Evolutionary conservation across 2,888 invertebrate genomes (phyloP), one percentile per base, ranked within the genome.

Genomic region (Hirtodrosophila duncani): DNA sequence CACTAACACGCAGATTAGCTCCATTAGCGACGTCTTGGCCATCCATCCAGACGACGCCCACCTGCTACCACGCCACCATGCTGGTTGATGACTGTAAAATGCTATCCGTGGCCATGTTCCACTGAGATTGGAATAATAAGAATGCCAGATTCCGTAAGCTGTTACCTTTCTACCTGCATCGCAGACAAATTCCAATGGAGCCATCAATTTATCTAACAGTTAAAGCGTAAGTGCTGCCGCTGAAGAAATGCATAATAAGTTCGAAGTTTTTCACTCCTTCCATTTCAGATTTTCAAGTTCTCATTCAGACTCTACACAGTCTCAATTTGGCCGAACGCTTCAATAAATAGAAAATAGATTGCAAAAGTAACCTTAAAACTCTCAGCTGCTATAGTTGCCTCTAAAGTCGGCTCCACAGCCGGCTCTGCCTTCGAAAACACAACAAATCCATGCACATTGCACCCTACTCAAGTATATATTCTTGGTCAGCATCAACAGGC

Each of bases 1-100:
- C 26, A 46, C 58, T 3, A 52, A 53, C 11, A 50, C 62, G 1
- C 45, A 52, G 36, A 38, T 75, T 41, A 56, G 55, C 1, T 60
- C 71, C 1, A 27, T 41, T 1, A 56, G 62, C 1, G 71, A 63
- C 23, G 14, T 77, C 4, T 17, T 53, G 31, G 67, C 67, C 0
- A 51, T 65, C 61, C 3, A 9, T 66, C 31, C 69, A 77, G 55
- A 65, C 62, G 3, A 61, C 67, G 3, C 77, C 74, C 0, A 58
- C 64, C 27, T 77, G 69, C 38, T 71, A 65, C 20, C 50, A 56
- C 4, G 67, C 71, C 56, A 67, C 66, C 23, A 52, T 63, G 1
- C 51, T 77, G 0, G 46, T 51, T 26, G 46, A 59, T 9, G 74
- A 74, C 38, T 65, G 67, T 24, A 59, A 67, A 29, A 27, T 29